Conservation (phyloP, 2,888 invertebrate species). For the Zhuqinia jingwanae region DNA sequence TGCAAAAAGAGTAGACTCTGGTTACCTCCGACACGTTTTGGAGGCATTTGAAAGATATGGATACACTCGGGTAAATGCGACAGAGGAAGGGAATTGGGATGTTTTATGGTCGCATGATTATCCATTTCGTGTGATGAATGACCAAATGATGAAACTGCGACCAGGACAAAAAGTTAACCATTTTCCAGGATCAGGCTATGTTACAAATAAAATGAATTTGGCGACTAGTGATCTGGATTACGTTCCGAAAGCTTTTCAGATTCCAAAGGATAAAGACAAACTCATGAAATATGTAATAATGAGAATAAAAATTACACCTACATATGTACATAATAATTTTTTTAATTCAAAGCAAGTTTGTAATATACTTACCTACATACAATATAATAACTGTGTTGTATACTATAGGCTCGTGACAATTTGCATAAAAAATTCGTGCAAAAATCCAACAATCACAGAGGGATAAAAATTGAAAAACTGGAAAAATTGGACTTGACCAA, state of each 20-base stretch:
- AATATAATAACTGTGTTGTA: no score
- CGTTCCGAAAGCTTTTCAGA: slow-evolving; percentile 93
- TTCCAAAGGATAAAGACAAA: slow-evolving; percentile 88
- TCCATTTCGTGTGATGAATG: slow-evolving; percentile 86
- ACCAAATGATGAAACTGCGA: slow-evolving; percentile 84
- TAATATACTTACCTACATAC: slow-evolving; percentile 7
- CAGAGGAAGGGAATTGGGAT: slow-evolving; percentile 88
- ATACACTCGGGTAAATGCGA: slow-evolving; percentile 84
- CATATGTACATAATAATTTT: no score
- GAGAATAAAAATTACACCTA: slow-evolving; percentile 80
- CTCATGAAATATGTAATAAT: slow-evolving; percentile 87
- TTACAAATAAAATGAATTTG: slow-evolving; percentile 95
- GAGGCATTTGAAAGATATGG: slow-evolving; percentile 89
- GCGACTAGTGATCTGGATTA: slow-evolving; percentile 90
- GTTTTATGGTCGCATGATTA: slow-evolving; percentile 97
- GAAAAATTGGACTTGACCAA: slow-evolving; percentile 86
- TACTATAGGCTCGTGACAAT: slow-evolving; percentile 83
- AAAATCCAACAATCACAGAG: slow-evolving; percentile 95
- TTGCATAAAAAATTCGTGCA: slow-evolving; percentile 91
- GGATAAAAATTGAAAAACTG: slow-evolving; percentile 88
- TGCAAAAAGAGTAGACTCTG: slow-evolving; percentile 82
- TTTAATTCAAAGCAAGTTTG: background rate
- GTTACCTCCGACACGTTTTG: slow-evolving; percentile 90
- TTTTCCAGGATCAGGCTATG: slow-evolving; percentile 95
- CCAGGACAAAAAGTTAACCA: slow-evolving; percentile 93